Evolutionary conservation across 1,140 invertebrate species (phyloP).

Genomic region (Saccostrea cuccullata): DNA sequence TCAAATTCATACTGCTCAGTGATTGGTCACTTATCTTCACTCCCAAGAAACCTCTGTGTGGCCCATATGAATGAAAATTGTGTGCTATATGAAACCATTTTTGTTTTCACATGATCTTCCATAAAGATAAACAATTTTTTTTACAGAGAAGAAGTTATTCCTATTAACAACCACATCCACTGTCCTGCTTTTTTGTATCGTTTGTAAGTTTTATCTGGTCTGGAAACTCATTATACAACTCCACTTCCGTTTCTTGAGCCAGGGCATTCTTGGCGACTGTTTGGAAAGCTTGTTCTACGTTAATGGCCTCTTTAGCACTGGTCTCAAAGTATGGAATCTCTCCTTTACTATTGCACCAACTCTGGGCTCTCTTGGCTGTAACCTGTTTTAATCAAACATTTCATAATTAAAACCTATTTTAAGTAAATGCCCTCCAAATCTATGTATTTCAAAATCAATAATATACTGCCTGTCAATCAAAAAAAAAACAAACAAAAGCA

Average conservation of each 20-base stretch:
- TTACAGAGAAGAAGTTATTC: background rate
- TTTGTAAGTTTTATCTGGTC: constrained; percentile 90
- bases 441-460: too few species aligned
- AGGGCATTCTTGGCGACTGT: constrained; percentile 98
- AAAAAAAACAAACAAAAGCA: too few species aligned
- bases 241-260: constrained; percentile 91
- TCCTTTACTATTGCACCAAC: constrained; percentile 99
- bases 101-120: background rate
- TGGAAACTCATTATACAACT: constrained; percentile 97
- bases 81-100: background rate
- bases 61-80: background rate
- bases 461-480: too few species aligned
- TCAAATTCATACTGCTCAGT: background rate
- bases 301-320: constrained; percentile 98
- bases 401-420: too few species aligned
- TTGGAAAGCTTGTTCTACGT: constrained; percentile 98
- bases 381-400: constrained; percentile 81
- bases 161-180: constrained; percentile 76
- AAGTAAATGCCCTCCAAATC: too few species aligned
- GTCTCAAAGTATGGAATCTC: constrained; percentile 99
- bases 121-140: background rate
- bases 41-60: constrained; percentile 10
- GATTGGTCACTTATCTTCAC: constrained; percentile 18
- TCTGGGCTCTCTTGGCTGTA: constrained; percentile 96
- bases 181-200: constrained; percentile 75